These are phyloP conservation scores for Lates calcarifer DNA, from an alignment of 2,113 vertebrate species.

Conservation along the genomic window DNA sequence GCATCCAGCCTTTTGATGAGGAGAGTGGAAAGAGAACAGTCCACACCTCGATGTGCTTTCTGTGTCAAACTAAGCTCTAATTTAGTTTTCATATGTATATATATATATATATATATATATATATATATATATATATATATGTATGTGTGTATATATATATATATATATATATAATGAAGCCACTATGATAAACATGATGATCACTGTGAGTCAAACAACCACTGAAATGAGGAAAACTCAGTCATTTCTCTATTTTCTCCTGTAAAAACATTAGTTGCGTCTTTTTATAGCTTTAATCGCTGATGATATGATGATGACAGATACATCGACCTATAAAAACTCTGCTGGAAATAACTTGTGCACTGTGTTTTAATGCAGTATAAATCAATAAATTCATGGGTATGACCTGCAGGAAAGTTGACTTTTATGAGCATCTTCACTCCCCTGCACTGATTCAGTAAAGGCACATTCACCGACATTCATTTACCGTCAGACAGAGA, in stretches of 20 bases:
- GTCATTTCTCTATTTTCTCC: neutral
- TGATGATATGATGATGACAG: neutral
- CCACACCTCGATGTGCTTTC: constrained; percentile 18
- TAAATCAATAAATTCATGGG: neutral
- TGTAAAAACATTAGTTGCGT: neutral
- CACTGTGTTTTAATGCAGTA: neutral
- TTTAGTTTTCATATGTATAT: too few species aligned
- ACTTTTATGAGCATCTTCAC: neutral
- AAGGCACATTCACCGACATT: neutral
- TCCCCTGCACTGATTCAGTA: neutral
- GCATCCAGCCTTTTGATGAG: constrained; percentile 29
- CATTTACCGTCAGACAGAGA: neutral
- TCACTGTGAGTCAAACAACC: neutral
- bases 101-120: too few species aligned
- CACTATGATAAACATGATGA: neutral
- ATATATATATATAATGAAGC: neutral
- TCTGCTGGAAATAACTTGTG: neutral
- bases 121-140: too few species aligned
- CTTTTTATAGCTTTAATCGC: neutral
- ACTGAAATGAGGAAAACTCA: neutral
- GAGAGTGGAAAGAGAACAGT: neutral
- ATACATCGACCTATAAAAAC: neutral
- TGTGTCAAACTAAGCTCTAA: neutral
- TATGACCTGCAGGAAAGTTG: neutral
- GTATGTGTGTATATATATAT: too few species aligned